Conservation (phyloP, 2,888 invertebrate species). For the Ennomos erosarius region DNA sequence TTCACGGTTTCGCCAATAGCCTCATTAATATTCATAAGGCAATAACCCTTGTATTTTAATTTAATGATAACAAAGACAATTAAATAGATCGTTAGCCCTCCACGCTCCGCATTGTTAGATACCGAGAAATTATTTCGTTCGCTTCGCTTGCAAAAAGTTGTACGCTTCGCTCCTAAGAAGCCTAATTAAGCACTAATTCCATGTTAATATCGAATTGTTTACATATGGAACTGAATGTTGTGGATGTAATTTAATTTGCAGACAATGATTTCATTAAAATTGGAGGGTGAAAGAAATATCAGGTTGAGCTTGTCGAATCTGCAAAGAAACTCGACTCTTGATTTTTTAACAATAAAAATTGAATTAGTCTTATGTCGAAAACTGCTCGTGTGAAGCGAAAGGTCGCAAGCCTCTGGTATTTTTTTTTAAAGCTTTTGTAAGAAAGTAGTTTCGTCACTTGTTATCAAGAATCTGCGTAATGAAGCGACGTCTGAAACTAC, state of each 20-base stretch:
- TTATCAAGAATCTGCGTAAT: conserved; percentile 46
- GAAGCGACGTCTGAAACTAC: conserved; percentile 30
- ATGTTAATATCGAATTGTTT: conserved; percentile 25
- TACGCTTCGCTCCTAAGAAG: conserved; percentile 17
- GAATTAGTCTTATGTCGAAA: not conserved
- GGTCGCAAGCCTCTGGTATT: too few species aligned
- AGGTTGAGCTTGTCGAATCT: not conserved
- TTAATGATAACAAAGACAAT: conserved; percentile 27
- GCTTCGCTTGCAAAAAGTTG: conserved; percentile 16
- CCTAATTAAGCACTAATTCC: conserved; percentile 22
- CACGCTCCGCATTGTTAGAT: conserved; percentile 24
- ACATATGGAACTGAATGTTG: conserved; percentile 19
- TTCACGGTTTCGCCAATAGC: conserved; percentile 25
- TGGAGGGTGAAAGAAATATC: conserved; percentile 7
- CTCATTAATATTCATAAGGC: conserved; percentile 29
- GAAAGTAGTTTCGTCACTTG: conserved; percentile 15
- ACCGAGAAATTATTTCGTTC: conserved; percentile 17
- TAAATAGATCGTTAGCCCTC: conserved; percentile 27
- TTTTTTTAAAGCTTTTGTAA: not conserved
- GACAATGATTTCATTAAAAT: conserved; percentile 26
- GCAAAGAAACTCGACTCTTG: conserved; percentile 12
- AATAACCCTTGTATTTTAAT: conserved; percentile 30
- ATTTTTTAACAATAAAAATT: conserved; percentile 5
- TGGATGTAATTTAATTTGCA: conserved; percentile 27
- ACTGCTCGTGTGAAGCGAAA: not conserved